Evolutionary conservation across 1,140 invertebrate genomes (phyloP).

Genomic region (Atopsyche davidsoni): DNA sequence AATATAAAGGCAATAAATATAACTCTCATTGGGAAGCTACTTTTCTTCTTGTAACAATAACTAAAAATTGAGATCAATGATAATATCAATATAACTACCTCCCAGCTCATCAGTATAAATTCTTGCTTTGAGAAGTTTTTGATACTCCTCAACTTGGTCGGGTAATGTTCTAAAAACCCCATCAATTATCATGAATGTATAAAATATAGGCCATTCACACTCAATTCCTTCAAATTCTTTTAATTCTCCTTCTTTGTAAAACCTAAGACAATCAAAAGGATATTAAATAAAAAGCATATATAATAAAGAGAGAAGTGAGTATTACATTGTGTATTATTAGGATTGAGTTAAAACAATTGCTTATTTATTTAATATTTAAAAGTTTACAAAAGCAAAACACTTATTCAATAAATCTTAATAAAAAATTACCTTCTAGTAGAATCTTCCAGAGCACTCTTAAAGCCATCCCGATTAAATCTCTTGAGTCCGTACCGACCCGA

Average conservation of each 20-base stretch:
- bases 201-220: conserved; percentile 97
- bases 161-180: conserved; percentile 83
- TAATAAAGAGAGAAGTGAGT: too few species aligned
- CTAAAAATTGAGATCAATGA: not conserved
- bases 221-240: conserved; percentile 95
- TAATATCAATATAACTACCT: conserved; percentile 47
- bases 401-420: conserved; percentile 39
- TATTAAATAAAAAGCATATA: conserved; percentile 13
- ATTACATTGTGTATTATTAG: too few species aligned
- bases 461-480: conserved; percentile 92
- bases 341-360: conserved; percentile 4
- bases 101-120: conserved; percentile 73
- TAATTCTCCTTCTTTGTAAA: conserved; percentile 58
- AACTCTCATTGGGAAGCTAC: too few species aligned
- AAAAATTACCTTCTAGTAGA: conserved; percentile 55
- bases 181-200: conserved; percentile 93
- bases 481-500: conserved; percentile 92
- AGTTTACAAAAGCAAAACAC: conserved; percentile 9
- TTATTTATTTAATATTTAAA: not conserved
- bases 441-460: conserved; percentile 84
- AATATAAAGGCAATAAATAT: too few species aligned
- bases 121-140: conserved; percentile 71
- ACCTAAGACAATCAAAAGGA: conserved; percentile 34
- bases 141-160: conserved; percentile 90
- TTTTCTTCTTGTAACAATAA: too few species aligned